phyloP scores from a whole-genome alignment of 2,888 invertebrate species.

The Xestia rhomboidea region DNA sequence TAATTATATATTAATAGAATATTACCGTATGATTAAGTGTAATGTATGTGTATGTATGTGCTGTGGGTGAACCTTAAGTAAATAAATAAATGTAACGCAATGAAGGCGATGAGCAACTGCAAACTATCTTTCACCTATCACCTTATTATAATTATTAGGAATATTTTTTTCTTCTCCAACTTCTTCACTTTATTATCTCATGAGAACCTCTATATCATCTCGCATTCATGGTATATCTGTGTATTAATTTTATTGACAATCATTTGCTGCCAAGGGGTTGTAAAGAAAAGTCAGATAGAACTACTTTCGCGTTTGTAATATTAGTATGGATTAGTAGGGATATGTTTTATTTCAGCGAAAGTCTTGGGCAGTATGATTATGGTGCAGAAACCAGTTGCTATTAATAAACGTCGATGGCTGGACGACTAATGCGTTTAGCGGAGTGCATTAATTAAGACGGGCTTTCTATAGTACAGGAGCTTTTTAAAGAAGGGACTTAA shows the following conservation, averaged over 20 bases:
- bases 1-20: too few relatives aligned
- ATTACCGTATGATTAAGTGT: too few relatives aligned
- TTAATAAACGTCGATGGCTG: constrained; percentile 30
- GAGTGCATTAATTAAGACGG: constrained; percentile 21
- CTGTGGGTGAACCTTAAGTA: too few relatives aligned
- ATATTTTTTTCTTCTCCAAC: neutral
- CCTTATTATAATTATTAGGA: too few relatives aligned
- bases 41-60: too few relatives aligned
- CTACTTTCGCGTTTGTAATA: neutral
- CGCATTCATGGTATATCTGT: neutral
- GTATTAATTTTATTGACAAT: neutral
- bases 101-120: neutral
- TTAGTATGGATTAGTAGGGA: neutral
- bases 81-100: neutral
- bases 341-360: constrained; percentile 47
- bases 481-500: neutral
- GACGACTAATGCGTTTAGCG: constrained; percentile 22
- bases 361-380: constrained; percentile 16
- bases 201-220: neutral
- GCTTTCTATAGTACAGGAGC: constrained; percentile 27
- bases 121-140: too few relatives aligned
- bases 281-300: neutral
- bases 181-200: too few relatives aligned
- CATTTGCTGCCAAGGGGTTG: neutral
- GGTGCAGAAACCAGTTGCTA: constrained; percentile 30